Percentiles rank a stretch among this genome's conserved stretches.
Conservation (phyloP, 2,888 invertebrate species). For the Dynastes grantii region DNA sequence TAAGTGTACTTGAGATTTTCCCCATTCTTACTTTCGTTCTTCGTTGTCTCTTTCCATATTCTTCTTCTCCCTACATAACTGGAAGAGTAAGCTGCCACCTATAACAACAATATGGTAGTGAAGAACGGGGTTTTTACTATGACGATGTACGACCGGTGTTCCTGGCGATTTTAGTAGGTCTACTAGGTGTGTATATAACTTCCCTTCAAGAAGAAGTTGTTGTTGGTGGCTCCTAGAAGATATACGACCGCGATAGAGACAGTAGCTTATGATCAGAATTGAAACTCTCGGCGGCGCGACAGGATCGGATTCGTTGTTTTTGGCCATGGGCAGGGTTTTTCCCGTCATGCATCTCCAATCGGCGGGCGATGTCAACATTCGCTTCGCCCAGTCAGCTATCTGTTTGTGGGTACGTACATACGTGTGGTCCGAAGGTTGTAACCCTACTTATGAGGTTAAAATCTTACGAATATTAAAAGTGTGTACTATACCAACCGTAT, state of each 20-base stretch:
- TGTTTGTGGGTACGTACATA: too few species aligned
- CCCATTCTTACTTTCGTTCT: slow-evolving; percentile 27
- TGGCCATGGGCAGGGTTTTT: too few species aligned
- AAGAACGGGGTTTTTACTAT: not conserved
- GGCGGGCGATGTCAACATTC: too few species aligned
- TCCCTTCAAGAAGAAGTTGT: not conserved
- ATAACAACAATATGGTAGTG: not conserved
- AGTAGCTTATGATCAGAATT: too few species aligned
- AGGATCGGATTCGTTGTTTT: too few species aligned
- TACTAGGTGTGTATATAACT: not conserved
- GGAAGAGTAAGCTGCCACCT: not conserved
- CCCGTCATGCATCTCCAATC: too few species aligned
- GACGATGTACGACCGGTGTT: not conserved
- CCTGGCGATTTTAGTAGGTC: not conserved
- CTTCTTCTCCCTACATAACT: slow-evolving; percentile 41
- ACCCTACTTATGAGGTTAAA: too few species aligned
- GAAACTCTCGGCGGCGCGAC: too few species aligned
- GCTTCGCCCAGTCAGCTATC: too few species aligned
- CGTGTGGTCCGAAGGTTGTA: too few species aligned
- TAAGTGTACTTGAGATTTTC: slow-evolving; percentile 63
- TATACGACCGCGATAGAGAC: not conserved
- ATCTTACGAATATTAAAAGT: too few species aligned
- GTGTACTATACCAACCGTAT: too few species aligned
- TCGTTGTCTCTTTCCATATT: not conserved
- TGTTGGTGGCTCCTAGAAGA: not conserved